Evolutionary conservation across 2,888 invertebrate genomes (phyloP).

Genomic region (Phortica okadai): DNA sequence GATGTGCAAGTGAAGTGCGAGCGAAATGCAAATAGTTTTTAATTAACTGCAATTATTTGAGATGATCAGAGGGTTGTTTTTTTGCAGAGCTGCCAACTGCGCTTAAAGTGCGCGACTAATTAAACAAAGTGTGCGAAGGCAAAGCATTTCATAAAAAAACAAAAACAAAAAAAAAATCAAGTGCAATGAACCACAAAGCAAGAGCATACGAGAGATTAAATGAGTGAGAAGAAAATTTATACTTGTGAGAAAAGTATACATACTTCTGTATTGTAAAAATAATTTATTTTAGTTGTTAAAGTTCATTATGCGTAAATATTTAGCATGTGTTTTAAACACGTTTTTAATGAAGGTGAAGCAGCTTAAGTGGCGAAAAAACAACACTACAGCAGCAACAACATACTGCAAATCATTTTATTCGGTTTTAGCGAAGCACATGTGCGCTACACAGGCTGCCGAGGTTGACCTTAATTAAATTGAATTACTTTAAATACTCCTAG

Average conservation of each 20-base stretch:
- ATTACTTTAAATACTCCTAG: too few species aligned
- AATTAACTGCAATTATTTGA: slow-evolving; percentile 64
- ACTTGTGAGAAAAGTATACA: background rate
- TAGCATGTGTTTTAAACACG: slow-evolving; percentile 31
- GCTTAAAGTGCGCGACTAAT: slow-evolving; percentile 52
- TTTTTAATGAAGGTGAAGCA: background rate
- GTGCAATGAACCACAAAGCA: background rate
- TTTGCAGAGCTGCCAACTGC: slow-evolving; percentile 39
- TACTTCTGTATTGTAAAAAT: background rate
- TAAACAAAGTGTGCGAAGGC: slow-evolving; percentile 48
- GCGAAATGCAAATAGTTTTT: slow-evolving; percentile 53
- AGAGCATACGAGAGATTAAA: background rate
- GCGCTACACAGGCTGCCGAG: too few species aligned
- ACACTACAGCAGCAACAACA: background rate
- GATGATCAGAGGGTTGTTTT: slow-evolving; percentile 26
- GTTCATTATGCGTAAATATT: slow-evolving; percentile 13
- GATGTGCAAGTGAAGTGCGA: too few species aligned
- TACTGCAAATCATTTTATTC: too few species aligned
- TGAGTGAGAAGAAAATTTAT: background rate
- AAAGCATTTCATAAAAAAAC: background rate
- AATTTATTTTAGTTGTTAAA: slow-evolving; percentile 6
- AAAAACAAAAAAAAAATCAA: background rate
- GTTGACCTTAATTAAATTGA: too few species aligned
- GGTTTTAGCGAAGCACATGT: too few species aligned
- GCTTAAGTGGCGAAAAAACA: background rate